phyloP scores from a whole-genome alignment of 2,797 vertebrate species.

The Paratrypauchen microcephalus region DNA sequence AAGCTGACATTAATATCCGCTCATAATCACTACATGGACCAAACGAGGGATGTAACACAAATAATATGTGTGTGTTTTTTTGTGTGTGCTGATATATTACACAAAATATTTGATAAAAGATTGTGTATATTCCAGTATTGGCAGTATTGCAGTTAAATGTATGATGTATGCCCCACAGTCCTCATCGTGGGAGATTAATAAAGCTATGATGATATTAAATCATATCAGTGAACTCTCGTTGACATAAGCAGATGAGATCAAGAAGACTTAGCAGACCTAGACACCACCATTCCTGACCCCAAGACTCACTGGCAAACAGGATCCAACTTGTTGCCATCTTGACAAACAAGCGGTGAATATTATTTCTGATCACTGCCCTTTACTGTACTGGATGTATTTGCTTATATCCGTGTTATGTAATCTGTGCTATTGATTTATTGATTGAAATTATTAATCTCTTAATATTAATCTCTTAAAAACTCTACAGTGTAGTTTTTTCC shows the following conservation, averaged over 20 bases:
- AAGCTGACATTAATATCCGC: conserved; percentile 19
- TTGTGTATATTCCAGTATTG: not conserved
- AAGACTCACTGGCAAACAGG: not conserved
- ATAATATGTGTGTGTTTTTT: too few species aligned
- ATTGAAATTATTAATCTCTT: not conserved
- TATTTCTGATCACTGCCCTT: not conserved
- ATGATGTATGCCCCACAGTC: not conserved
- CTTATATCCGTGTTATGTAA: not conserved
- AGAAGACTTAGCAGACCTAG: not conserved
- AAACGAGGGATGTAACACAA: not conserved
- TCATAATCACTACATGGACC: conserved; percentile 28
- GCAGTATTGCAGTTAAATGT: not conserved
- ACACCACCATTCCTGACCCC: not conserved
- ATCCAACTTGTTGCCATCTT: not conserved
- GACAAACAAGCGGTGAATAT: not conserved
- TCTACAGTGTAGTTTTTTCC: too few species aligned
- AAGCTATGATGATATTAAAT: conserved; percentile 5
- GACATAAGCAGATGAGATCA: conserved; percentile 17
- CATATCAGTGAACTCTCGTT: conserved; percentile 3
- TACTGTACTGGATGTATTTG: not conserved
- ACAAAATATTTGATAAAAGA: not conserved
- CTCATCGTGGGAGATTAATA: not conserved
- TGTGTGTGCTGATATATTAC: not conserved
- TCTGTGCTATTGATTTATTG: not conserved
- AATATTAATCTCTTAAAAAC: too few species aligned